phyloP scores from a whole-genome alignment of 2,113 vertebrate genomes.

The Callopanchax toddi region DNA sequence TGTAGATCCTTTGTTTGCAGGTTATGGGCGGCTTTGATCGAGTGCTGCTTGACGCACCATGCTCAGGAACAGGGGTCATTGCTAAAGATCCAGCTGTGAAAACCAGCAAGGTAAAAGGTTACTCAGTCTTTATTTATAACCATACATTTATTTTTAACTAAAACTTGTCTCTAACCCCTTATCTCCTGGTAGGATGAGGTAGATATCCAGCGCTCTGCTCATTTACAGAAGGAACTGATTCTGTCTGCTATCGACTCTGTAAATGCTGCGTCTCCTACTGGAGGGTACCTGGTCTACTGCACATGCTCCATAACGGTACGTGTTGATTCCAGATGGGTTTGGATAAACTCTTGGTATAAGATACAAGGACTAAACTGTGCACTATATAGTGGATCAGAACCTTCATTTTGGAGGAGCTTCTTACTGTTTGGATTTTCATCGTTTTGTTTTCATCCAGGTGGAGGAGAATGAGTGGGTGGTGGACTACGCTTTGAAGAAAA shows the following conservation, averaged over 20 bases:
- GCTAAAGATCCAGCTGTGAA: conserved; percentile 97
- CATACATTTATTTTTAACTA: neutral
- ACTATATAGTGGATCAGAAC: too few species aligned
- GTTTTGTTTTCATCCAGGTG: conserved; percentile 78
- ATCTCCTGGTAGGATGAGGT: conserved; percentile 82
- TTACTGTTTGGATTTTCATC: neutral
- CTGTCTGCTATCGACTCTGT: conserved; percentile 94
- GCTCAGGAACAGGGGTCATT: conserved; percentile 94
- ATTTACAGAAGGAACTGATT: conserved; percentile 95
- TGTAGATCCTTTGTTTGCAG: conserved; percentile 65
- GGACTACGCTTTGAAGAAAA: conserved; percentile 96
- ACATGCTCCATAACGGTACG: conserved; percentile 93
- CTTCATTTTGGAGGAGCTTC: too few species aligned
- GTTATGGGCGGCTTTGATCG: conserved; percentile 95
- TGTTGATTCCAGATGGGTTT: neutral
- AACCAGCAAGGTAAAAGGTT: conserved; percentile 88
- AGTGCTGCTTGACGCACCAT: conserved; percentile 94
- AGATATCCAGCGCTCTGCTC: conserved; percentile 90
- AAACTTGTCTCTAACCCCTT: neutral
- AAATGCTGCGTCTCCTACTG: conserved; percentile 86
- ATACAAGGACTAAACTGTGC: too few species aligned
- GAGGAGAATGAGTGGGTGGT: conserved; percentile 99
- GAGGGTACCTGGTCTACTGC: conserved; percentile 94
- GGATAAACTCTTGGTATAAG: too few species aligned
- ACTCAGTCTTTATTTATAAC: neutral